Evolutionary conservation across 2,888 invertebrate species (phyloP).

Genomic region (Metellina segmentata): DNA sequence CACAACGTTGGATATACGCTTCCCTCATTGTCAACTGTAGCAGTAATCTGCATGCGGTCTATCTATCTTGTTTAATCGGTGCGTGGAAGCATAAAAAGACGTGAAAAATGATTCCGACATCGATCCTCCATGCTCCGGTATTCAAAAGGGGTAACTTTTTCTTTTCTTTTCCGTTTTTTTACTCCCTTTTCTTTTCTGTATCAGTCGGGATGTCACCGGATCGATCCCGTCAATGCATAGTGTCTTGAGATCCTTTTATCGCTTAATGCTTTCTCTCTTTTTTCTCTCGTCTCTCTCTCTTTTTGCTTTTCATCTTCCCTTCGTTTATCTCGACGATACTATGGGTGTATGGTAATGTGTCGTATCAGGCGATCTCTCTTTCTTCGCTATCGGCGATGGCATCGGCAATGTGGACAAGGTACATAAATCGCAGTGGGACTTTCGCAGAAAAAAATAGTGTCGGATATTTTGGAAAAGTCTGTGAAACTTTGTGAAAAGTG

Average conservation of each 20-base stretch:
- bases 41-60: conserved; percentile 38
- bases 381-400: too few species aligned
- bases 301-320: neutral
- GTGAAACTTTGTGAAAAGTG: too few species aligned
- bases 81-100: conserved; percentile 40
- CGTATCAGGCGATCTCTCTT: too few species aligned
- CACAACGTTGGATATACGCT: neutral
- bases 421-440: too few species aligned
- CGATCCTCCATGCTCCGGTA: conserved; percentile 41
- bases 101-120: conserved; percentile 72
- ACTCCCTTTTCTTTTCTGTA: neutral
- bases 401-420: too few species aligned
- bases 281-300: neutral
- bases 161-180: conserved; percentile 20
- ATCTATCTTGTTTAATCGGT: conserved; percentile 74
- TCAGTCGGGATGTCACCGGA: conserved; percentile 43
- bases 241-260: conserved; percentile 55
- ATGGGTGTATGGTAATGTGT: too few species aligned
- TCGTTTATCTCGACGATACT: neutral
- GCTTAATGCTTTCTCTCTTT: conserved; percentile 24
- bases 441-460: too few species aligned
- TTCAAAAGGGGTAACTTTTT: conserved; percentile 45
- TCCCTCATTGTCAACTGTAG: conserved; percentile 22
- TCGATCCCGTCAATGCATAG: conserved; percentile 42
- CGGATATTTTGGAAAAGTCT: too few species aligned